Evolutionary conservation across 2,888 invertebrate genomes (phyloP).

Genomic region (Pollenia griseotomentosa): DNA sequence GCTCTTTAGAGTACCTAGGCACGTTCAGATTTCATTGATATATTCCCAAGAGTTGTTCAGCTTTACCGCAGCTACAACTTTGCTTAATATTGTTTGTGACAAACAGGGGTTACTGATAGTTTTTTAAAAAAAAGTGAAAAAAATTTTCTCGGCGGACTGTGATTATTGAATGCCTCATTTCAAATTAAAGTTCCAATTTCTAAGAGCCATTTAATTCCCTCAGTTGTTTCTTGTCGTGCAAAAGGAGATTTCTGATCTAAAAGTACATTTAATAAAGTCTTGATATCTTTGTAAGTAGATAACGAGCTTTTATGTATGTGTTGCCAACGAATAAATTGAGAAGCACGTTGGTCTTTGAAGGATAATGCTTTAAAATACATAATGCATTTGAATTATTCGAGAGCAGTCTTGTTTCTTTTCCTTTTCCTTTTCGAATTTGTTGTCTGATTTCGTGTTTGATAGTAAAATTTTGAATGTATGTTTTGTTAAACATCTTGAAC

Average conservation of each 20-base stretch:
- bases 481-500: conserved; percentile 35
- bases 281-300: background rate
- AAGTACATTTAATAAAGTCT: conserved; percentile 42
- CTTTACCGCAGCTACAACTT: no score
- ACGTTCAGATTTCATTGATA: no score
- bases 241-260: background rate
- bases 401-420: background rate
- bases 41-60: no score
- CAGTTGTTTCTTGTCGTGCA: no score
- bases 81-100: no score
- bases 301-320: background rate
- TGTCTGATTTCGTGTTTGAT: conserved; percentile 62
- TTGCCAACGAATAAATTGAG: background rate
- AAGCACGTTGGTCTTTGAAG: background rate
- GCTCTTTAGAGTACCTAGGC: no score
- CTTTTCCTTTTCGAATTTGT: conserved; percentile 24
- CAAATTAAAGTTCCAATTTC: no score
- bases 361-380: conserved; percentile 35
- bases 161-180: no score
- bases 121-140: no score
- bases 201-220: no score
- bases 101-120: no score
- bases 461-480: background rate
- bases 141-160: no score
- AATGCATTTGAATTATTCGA: conserved; percentile 27